phyloP scores from a whole-genome alignment of 1,140 invertebrate species.

The Gonioctena quinquepunctata region DNA sequence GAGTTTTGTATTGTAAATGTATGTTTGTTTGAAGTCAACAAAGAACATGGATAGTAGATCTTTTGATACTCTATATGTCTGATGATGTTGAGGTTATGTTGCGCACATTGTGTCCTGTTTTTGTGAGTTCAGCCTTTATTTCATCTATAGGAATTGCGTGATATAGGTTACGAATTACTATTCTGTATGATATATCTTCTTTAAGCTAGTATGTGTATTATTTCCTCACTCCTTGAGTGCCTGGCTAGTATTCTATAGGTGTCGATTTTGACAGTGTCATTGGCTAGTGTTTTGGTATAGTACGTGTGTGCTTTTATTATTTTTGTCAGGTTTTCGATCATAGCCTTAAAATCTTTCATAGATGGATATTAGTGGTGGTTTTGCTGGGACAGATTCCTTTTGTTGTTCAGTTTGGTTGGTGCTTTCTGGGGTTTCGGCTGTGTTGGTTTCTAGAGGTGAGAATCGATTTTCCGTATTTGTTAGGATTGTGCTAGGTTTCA shows the following conservation, averaged over 20 bases:
- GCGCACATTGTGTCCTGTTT: slow-evolving; percentile 29
- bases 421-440: not conserved
- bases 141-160: not conserved
- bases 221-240: slow-evolving; percentile 5
- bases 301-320: not conserved
- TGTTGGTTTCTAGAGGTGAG: not conserved
- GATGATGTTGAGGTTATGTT: slow-evolving; percentile 38
- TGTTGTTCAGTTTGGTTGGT: not conserved
- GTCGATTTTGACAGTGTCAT: slow-evolving; percentile 21
- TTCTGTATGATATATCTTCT: slow-evolving; percentile 13
- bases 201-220: slow-evolving; percentile 18
- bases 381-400: not conserved
- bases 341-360: slow-evolving; percentile 3
- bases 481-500: not conserved
- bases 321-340: not conserved
- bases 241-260: slow-evolving; percentile 12
- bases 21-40: slow-evolving; percentile 46
- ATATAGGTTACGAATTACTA: slow-evolving; percentile 18
- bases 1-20: slow-evolving; percentile 43
- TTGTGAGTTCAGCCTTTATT: not conserved
- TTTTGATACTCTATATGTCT: slow-evolving; percentile 40
- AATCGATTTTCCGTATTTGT: not conserved
- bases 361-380: slow-evolving; percentile 18
- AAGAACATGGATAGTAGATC: slow-evolving; percentile 47
- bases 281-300: slow-evolving; percentile 10